These are phyloP conservation scores for Sialia sialis DNA, from an alignment of 2,113 vertebrate genomes.

Conservation along the genomic window DNA sequence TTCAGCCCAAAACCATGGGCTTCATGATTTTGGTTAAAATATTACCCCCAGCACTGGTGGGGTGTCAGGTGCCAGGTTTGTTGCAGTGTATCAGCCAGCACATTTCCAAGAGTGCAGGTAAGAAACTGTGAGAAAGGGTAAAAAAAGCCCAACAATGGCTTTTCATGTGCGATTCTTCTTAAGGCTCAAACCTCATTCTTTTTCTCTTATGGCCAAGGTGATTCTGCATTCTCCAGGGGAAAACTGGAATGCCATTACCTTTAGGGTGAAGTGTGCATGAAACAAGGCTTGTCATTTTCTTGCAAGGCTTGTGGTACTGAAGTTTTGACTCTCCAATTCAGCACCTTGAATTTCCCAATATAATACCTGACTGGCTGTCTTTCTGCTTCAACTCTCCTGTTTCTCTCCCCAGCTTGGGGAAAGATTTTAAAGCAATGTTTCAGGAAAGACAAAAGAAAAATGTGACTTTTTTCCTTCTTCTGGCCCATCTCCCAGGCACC, in stretches of 20 bases:
- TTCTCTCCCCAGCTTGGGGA: not conserved
- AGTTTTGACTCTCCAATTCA: not conserved
- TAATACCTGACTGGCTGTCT: not conserved
- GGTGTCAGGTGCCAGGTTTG: not conserved
- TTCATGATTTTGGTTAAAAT: not conserved
- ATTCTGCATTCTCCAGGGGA: not conserved
- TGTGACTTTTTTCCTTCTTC: not conserved
- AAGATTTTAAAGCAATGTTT: not conserved
- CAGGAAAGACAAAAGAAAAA: not conserved
- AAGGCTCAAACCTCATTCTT: not conserved
- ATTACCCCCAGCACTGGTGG: not conserved
- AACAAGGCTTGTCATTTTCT: not conserved
- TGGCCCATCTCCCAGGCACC: not conserved
- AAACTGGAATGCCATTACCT: not conserved
- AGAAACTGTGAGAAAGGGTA: not conserved
- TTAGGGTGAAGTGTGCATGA: not conserved
- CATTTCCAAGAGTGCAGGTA: not conserved
- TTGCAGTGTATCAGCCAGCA: not conserved
- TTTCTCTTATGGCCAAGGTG: not conserved
- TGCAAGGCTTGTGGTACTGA: not conserved
- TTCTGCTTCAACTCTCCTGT: not conserved
- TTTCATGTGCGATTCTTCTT: not conserved
- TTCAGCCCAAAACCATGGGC: not conserved
- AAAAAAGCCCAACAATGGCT: accelerated
- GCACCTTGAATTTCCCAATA: not conserved